phyloP scores from a whole-genome alignment of 2,888 invertebrate species.

The Eilema sororculum region DNA sequence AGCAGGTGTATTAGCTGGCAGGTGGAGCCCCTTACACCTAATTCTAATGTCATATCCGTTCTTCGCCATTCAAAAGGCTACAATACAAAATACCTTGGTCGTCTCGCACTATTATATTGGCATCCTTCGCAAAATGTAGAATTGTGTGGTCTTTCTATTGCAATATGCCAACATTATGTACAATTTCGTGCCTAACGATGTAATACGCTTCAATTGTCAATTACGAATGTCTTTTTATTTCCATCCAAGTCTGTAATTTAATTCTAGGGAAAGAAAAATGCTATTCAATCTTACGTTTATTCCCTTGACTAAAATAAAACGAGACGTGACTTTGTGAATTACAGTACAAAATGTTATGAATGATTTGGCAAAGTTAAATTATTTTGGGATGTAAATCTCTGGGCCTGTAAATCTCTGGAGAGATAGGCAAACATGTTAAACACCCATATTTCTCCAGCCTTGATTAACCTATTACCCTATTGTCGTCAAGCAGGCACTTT shows the following conservation, averaged over 20 bases:
- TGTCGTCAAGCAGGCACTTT: too few species aligned
- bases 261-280: slow-evolving; percentile 12
- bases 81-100: not conserved
- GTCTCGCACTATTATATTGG: not conserved
- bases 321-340: not conserved
- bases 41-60: not conserved
- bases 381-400: not conserved
- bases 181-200: slow-evolving; percentile 21
- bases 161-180: slow-evolving; percentile 25
- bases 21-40: not conserved
- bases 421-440: too few species aligned
- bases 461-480: too few species aligned
- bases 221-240: slow-evolving; percentile 22
- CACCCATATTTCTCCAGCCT: too few species aligned
- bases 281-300: slow-evolving; percentile 2
- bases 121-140: not conserved
- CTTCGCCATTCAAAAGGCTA: not conserved
- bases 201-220: slow-evolving; percentile 24
- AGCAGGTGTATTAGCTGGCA: not conserved
- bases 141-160: slow-evolving; percentile 25
- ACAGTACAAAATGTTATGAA: not conserved
- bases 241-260: slow-evolving; percentile 19
- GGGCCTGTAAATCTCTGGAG: too few species aligned
- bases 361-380: not conserved
- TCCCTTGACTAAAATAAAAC: slow-evolving; percentile 1